Conservation (phyloP, 1,140 invertebrate genomes). For the Drosophila triauraria region DNA sequence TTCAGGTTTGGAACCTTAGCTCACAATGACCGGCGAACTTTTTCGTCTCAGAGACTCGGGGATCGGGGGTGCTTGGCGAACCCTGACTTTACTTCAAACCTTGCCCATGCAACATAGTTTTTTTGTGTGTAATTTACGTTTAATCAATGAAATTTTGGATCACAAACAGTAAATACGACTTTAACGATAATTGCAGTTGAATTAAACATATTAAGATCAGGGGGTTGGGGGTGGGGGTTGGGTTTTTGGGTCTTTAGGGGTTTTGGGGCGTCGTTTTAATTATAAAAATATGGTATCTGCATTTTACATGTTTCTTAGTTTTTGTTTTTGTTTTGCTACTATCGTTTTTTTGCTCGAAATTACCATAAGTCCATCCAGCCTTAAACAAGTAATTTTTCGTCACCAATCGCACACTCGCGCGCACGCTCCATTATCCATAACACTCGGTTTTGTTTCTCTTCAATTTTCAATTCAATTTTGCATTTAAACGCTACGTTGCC, state of each 20-base stretch:
- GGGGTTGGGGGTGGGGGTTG: neutral
- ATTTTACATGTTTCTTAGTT: constrained; percentile 42
- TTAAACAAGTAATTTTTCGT: constrained; percentile 73
- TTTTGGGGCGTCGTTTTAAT: constrained; percentile 36
- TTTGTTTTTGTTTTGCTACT: constrained; percentile 43
- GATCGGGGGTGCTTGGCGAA: constrained; percentile 20
- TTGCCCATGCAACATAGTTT: constrained; percentile 64
- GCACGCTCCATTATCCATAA: constrained; percentile 75
- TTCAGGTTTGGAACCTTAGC: constrained; percentile 32
- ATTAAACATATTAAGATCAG: constrained; percentile 75
- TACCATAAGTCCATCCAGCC: constrained; percentile 75
- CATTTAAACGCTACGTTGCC: constrained; percentile 84
- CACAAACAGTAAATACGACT: constrained; percentile 81
- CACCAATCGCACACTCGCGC: constrained; percentile 59
- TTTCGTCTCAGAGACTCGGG: constrained; percentile 24
- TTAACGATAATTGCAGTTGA: constrained; percentile 75
- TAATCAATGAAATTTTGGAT: constrained; percentile 62
- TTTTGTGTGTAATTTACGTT: constrained; percentile 51
- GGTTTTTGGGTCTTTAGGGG: constrained; percentile 15
- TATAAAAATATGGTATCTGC: constrained; percentile 64
- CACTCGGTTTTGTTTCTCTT: constrained; percentile 56
- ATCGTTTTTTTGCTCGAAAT: constrained; percentile 61
- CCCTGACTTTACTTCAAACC: constrained; percentile 49
- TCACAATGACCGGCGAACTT: constrained; percentile 7
- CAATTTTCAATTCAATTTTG: constrained; percentile 69